phyloP scores from a whole-genome alignment of 2,113 vertebrate species.

The Galbula dea region DNA sequence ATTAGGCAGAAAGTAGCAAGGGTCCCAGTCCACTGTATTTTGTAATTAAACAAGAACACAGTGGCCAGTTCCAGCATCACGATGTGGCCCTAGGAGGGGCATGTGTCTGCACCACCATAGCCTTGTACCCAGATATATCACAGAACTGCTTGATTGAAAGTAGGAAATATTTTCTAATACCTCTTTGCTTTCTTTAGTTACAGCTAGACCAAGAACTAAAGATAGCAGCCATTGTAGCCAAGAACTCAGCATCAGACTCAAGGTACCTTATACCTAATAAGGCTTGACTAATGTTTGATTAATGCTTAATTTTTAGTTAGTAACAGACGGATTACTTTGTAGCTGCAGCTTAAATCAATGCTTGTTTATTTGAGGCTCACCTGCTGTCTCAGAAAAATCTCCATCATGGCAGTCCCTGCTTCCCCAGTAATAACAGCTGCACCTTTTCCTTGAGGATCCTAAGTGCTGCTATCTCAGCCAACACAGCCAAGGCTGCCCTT shows the following conservation, averaged over 20 bases:
- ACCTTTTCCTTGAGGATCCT: background rate
- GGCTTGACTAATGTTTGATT: background rate
- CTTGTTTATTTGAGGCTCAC: background rate
- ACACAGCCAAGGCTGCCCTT: background rate
- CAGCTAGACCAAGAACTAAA: background rate
- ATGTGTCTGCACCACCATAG: background rate
- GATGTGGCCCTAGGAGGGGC: background rate
- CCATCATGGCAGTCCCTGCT: background rate
- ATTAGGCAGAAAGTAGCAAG: background rate
- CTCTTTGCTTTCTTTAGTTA: background rate
- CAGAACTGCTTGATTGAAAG: background rate
- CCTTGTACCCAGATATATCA: background rate
- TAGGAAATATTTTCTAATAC: background rate
- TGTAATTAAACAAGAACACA: background rate
- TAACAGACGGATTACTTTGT: background rate
- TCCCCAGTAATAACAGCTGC: background rate
- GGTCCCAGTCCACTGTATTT: background rate
- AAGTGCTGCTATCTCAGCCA: background rate
- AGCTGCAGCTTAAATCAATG: background rate
- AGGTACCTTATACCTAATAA: background rate
- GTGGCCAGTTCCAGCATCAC: background rate
- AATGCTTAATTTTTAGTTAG: slow-evolving; percentile 6
- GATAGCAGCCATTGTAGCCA: background rate
- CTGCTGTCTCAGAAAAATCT: background rate
- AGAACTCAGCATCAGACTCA: background rate